Evolutionary conservation across 35 echinoderm and acorn worm genomes (phyloP).

Genomic region (Apostichopus japonicus): DNA sequence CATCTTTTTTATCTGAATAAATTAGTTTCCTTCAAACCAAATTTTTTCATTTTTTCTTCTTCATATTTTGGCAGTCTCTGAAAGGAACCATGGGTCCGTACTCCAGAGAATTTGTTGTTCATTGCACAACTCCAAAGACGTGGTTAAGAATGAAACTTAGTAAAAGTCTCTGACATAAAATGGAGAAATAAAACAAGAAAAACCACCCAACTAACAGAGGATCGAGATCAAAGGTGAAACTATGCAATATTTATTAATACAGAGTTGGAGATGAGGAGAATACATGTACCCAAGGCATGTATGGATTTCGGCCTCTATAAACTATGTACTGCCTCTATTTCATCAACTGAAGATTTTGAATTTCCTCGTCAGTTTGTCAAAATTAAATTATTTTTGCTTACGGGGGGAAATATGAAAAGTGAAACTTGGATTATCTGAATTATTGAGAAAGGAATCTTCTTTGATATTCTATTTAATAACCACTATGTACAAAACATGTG

Average conservation of each 20-base stretch:
- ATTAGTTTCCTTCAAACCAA: too few species aligned
- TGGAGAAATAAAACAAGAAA: neutral
- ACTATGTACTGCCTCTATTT: neutral
- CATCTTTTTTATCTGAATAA: too few species aligned
- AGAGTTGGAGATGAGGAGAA: neutral
- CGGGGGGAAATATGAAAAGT: neutral
- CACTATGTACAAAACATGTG: too few species aligned
- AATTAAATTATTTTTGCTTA: neutral
- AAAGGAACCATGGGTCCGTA: conserved; percentile 76
- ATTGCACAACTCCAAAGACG: conserved; percentile 79
- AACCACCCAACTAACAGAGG: neutral
- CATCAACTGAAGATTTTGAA: neutral
- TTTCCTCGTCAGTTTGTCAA: neutral
- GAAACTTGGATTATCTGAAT: neutral
- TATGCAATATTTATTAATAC: neutral
- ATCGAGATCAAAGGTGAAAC: neutral
- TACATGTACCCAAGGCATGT: neutral
- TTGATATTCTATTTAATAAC: too few species aligned
- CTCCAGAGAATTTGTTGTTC: conserved; percentile 83
- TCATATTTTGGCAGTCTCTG: conserved; percentile 50
- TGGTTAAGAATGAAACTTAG: conserved; percentile 89
- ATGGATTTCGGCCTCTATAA: neutral
- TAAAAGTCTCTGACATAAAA: neutral
- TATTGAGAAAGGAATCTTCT: too few species aligned
- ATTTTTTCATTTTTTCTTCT: conserved; percentile 29